Evolutionary conservation across 2,888 invertebrate genomes (phyloP).

Genomic region (Euspilapteryx auroguttella): DNA sequence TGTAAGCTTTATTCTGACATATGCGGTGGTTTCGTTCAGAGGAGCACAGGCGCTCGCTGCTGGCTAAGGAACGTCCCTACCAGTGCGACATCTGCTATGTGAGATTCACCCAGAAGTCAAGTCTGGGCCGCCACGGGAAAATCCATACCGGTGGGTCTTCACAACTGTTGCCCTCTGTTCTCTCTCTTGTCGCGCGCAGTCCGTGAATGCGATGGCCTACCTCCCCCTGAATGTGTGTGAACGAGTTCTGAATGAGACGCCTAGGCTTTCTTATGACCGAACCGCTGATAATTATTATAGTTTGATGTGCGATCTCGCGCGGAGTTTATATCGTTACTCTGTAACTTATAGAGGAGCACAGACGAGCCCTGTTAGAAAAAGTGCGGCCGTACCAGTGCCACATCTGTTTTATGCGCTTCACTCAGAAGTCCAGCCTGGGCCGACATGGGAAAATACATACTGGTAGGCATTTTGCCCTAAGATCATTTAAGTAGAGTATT

Average conservation of each 20-base stretch:
- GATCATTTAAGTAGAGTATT: constrained; percentile 49
- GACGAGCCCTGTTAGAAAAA: constrained; percentile 64
- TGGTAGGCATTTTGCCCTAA: constrained; percentile 62
- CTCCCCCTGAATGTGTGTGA: constrained; percentile 56
- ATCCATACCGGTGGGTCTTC: constrained; percentile 62
- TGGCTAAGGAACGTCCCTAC: constrained; percentile 58
- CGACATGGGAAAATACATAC: constrained; percentile 74
- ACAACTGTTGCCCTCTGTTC: no score
- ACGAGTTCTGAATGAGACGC: constrained; percentile 16
- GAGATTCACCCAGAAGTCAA: constrained; percentile 70
- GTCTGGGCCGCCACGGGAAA: constrained; percentile 68
- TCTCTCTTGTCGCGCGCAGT: no score
- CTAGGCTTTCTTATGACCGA: constrained; percentile 1
- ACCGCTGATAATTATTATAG: constrained; percentile 3
- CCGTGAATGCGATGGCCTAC: constrained; percentile 27
- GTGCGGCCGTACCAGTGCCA: constrained; percentile 72
- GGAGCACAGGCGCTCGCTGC: constrained; percentile 49
- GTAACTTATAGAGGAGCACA: constrained; percentile 62
- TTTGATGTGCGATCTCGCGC: constrained; percentile 23
- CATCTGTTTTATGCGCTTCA: constrained; percentile 73
- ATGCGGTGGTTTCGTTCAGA: constrained; percentile 44
- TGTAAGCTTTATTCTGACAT: constrained; percentile 20
- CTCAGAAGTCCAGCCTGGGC: constrained; percentile 74
- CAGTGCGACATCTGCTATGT: constrained; percentile 68
- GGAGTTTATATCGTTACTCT: constrained; percentile 52